These are phyloP conservation scores for Rattus rattus DNA, from an alignment of 2,113 vertebrate genomes.

Conservation along the genomic window DNA sequence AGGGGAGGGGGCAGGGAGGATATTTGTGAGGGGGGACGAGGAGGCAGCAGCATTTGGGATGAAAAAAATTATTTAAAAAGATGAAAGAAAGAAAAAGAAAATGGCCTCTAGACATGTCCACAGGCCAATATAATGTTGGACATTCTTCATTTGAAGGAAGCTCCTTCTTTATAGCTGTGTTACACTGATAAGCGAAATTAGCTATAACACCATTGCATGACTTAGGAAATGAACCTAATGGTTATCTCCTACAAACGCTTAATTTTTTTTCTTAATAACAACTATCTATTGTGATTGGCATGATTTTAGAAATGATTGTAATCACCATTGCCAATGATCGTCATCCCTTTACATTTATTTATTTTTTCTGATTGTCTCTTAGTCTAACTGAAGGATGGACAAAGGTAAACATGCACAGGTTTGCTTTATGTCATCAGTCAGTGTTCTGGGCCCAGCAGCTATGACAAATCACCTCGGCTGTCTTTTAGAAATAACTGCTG, in stretches of 20 bases:
- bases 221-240: neutral
- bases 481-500: neutral
- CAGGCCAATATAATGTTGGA: neutral
- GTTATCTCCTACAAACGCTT: neutral
- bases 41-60: too few relatives aligned
- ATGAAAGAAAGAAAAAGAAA: neutral
- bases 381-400: neutral
- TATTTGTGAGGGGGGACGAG: too few relatives aligned
- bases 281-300: neutral
- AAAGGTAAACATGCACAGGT: neutral
- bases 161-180: neutral
- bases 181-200: neutral
- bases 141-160: neutral
- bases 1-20: too few relatives aligned
- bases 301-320: slow-evolving; percentile 23
- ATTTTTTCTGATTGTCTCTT: neutral
- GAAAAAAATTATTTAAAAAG: too few relatives aligned
- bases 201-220: neutral
- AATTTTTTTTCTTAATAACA: slow-evolving; percentile 29
- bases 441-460: neutral
- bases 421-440: neutral
- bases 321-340: neutral
- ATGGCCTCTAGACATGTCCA: neutral
- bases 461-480: neutral
- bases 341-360: neutral